A percentile compares a stretch with the other conserved stretches of the same genome.
phyloP scores from a whole-genome alignment of 2,888 invertebrate genomes.

The Xylocampa areola region DNA sequence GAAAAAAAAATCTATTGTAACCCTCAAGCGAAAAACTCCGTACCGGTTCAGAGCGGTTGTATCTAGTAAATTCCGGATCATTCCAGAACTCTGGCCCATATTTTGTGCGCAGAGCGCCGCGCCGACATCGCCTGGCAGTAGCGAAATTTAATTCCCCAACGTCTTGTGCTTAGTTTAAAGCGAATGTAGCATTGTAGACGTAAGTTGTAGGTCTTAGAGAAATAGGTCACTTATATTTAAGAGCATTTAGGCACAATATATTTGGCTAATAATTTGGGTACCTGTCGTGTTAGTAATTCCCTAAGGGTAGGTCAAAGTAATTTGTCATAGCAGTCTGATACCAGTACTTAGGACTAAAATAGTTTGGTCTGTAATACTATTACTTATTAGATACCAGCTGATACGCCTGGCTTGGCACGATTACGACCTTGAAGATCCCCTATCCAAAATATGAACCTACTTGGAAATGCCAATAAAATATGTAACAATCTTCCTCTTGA shows the following conservation, averaged over 20 bases:
- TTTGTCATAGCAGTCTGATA: conserved; percentile 4
- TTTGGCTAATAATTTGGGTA: conserved; percentile 11
- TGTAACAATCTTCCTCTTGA: no score
- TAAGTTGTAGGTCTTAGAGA: conserved; percentile 24
- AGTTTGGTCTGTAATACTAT: background rate
- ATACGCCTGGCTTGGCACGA: background rate
- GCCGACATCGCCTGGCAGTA: conserved; percentile 64
- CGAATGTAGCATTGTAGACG: conserved; percentile 37
- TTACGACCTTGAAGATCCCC: no score
- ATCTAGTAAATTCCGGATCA: conserved; percentile 65
- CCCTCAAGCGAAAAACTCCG: conserved; percentile 39
- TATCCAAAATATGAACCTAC: no score
- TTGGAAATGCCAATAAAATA: no score
- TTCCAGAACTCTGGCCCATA: conserved; percentile 64
- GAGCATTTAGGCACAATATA: conserved; percentile 10
- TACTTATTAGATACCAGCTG: conserved; percentile 2
- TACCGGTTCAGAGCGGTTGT: conserved; percentile 58
- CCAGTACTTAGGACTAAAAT: background rate
- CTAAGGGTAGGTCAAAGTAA: conserved; percentile 1
- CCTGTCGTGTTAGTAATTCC: conserved; percentile 5
- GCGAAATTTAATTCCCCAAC: conserved; percentile 78
- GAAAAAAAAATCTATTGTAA: conserved; percentile 34
- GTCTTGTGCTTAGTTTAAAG: conserved; percentile 64
- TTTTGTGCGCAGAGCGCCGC: conserved; percentile 71
- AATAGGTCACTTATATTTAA: conserved; percentile 32